phyloP scores from a whole-genome alignment of 2,113 vertebrate species.

The Colius striatus region DNA sequence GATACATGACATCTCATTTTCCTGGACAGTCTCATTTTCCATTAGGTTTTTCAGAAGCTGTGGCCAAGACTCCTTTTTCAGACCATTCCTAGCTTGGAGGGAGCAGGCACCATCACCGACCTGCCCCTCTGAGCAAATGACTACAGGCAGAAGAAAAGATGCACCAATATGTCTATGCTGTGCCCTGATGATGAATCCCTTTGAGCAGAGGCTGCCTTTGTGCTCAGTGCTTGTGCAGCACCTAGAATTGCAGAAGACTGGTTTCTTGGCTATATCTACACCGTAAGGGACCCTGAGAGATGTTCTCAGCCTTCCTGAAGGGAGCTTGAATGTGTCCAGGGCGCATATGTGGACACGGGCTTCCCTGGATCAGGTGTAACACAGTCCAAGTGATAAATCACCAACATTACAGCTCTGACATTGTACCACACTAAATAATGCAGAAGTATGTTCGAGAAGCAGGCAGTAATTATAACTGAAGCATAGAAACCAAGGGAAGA shows the following conservation, averaged over 20 bases:
- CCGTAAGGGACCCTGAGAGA: background rate
- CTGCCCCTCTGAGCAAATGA: background rate
- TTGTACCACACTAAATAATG: background rate
- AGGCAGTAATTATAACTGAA: conserved; percentile 25
- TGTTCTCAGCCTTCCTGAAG: background rate
- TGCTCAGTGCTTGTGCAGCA: background rate
- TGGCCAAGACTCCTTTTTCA: background rate
- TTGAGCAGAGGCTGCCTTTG: background rate
- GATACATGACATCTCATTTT: background rate
- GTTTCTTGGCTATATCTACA: background rate
- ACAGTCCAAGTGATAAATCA: background rate
- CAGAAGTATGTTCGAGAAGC: background rate
- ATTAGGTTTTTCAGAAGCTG: background rate
- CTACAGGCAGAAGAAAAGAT: background rate
- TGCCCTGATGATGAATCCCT: background rate
- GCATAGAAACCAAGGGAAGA: conserved; percentile 30
- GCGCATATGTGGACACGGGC: background rate
- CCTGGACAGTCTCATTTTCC: background rate
- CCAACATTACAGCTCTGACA: background rate
- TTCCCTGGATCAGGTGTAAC: background rate
- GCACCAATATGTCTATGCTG: background rate
- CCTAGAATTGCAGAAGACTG: background rate
- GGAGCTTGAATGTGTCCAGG: background rate
- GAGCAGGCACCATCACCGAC: background rate
- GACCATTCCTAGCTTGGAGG: background rate